These are phyloP conservation scores for Hirtodrosophila histrioides DNA, from an alignment of 2,888 invertebrate species.

Conservation along the genomic window DNA sequence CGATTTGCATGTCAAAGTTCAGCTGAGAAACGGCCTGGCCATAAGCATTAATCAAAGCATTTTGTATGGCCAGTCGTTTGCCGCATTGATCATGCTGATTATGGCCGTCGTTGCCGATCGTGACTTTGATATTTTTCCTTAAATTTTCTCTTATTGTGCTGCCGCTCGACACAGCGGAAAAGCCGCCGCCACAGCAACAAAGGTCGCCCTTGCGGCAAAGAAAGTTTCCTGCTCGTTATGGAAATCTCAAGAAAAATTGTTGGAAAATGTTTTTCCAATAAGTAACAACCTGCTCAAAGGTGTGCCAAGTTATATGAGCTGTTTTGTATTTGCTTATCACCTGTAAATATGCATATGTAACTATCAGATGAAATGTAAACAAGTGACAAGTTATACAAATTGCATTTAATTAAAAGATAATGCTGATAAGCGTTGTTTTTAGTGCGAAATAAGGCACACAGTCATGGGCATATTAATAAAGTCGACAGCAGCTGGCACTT, in stretches of 20 bases:
- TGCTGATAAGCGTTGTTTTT: slow-evolving; percentile 34
- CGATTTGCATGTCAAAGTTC: slow-evolving; percentile 64
- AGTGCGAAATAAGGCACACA: slow-evolving; percentile 9
- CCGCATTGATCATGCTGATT: slow-evolving; percentile 69
- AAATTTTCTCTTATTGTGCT: slow-evolving; percentile 67
- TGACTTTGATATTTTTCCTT: slow-evolving; percentile 73
- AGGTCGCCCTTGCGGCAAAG: slow-evolving; percentile 56
- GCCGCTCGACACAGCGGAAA: slow-evolving; percentile 28
- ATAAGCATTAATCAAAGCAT: slow-evolving; percentile 64
- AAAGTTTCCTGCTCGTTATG: slow-evolving; percentile 58
- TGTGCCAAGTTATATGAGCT: slow-evolving; percentile 14
- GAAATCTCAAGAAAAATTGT: slow-evolving; percentile 44
- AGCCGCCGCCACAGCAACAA: slow-evolving; percentile 24
- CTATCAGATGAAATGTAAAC: slow-evolving; percentile 17
- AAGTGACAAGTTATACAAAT: slow-evolving; percentile 18
- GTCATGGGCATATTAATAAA: slow-evolving; percentile 14
- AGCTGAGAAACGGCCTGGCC: slow-evolving; percentile 36
- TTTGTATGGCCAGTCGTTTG: slow-evolving; percentile 41
- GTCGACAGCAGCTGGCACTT: background rate
- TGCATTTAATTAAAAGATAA: slow-evolving; percentile 32
- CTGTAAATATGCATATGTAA: slow-evolving; percentile 8
- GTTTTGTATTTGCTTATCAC: slow-evolving; percentile 32
- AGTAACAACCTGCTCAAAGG: slow-evolving; percentile 4
- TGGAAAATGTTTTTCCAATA: slow-evolving; percentile 3
- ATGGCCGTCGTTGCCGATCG: slow-evolving; percentile 66